A percentile compares a stretch with the other conserved stretches of the same genome.
phyloP scores from a whole-genome alignment of 2,888 invertebrate species.

The Agapetus fuscipes region DNA sequence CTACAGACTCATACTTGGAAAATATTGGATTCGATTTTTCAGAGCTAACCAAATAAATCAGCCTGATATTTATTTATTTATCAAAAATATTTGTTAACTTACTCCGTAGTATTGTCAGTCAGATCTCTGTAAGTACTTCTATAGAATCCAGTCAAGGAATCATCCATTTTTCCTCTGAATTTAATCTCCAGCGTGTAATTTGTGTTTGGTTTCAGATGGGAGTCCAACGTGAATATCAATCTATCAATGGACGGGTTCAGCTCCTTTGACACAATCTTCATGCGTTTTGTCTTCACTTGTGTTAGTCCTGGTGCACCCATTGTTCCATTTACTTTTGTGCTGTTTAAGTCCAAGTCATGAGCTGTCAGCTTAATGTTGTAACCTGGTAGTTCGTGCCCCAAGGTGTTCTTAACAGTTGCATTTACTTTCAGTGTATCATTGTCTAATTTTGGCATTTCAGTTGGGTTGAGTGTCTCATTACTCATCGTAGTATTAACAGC shows the following conservation, averaged over 20 bases:
- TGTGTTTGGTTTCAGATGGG: slow-evolving; percentile 35
- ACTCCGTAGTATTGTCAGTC: slow-evolving; percentile 37
- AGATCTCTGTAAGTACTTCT: slow-evolving; percentile 49
- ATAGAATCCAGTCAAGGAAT: slow-evolving; percentile 58
- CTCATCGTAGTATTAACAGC: slow-evolving; percentile 8
- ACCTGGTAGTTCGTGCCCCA: slow-evolving; percentile 4
- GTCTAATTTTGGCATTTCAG: too few species aligned
- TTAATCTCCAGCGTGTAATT: slow-evolving; percentile 48
- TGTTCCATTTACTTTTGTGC: too few species aligned
- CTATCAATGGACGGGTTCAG: slow-evolving; percentile 28
- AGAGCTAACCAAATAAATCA: too few species aligned
- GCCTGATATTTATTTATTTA: not conserved
- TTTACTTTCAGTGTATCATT: not conserved
- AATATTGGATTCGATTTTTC: too few species aligned
- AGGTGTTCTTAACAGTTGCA: not conserved
- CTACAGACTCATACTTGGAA: too few species aligned
- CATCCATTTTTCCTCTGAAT: slow-evolving; percentile 46
- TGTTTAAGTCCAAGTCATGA: not conserved
- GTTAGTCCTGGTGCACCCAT: not conserved
- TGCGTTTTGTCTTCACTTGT: slow-evolving; percentile 1
- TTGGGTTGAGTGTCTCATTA: slow-evolving; percentile 10
- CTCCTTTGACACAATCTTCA: slow-evolving; percentile 14
- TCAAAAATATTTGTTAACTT: slow-evolving; percentile 3
- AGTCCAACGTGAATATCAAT: slow-evolving; percentile 30
- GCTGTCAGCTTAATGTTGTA: slow-evolving; percentile 2